These are phyloP conservation scores for Babylonia areolata DNA, from an alignment of 1,140 invertebrate genomes.

Conservation along the genomic window DNA sequence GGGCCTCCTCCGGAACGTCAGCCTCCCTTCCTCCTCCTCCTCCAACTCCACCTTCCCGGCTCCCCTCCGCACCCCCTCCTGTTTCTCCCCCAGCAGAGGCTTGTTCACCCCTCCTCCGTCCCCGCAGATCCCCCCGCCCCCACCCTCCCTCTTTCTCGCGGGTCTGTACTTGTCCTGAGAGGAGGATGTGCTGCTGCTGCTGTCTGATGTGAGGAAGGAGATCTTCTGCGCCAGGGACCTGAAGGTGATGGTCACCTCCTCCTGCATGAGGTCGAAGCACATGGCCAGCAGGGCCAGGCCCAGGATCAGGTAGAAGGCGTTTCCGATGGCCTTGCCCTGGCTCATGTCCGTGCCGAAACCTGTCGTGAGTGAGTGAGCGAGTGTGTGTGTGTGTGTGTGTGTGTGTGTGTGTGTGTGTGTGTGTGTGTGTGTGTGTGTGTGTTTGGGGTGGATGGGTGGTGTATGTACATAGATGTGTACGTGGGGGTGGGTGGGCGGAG, in stretches of 20 bases:
- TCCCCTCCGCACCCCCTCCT: neutral
- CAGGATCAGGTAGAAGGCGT: conserved; percentile 81
- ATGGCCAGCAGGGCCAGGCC: conserved; percentile 98
- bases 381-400: neutral
- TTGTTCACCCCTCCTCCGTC: neutral
- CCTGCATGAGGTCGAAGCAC: conserved; percentile 99
- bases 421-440: neutral
- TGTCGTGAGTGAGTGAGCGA: neutral
- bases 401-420: neutral
- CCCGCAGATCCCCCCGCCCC: conserved; percentile 75
- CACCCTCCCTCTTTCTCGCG: neutral
- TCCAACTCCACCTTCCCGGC: neutral
- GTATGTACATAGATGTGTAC: too few relatives aligned
- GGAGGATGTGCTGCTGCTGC: neutral
- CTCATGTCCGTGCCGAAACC: conserved; percentile 77
- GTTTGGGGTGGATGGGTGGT: too few relatives aligned
- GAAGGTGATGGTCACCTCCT: conserved; percentile 83
- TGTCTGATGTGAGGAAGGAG: neutral
- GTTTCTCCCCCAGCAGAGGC: neutral
- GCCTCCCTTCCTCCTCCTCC: neutral
- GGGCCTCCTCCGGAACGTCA: neutral
- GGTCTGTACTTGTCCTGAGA: neutral
- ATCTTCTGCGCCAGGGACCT: neutral
- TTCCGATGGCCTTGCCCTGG: conserved; percentile 68
- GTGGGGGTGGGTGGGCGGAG: too few relatives aligned